phyloP scores from a whole-genome alignment of 2,888 invertebrate genomes.

The Pseudococcus longispinus region DNA sequence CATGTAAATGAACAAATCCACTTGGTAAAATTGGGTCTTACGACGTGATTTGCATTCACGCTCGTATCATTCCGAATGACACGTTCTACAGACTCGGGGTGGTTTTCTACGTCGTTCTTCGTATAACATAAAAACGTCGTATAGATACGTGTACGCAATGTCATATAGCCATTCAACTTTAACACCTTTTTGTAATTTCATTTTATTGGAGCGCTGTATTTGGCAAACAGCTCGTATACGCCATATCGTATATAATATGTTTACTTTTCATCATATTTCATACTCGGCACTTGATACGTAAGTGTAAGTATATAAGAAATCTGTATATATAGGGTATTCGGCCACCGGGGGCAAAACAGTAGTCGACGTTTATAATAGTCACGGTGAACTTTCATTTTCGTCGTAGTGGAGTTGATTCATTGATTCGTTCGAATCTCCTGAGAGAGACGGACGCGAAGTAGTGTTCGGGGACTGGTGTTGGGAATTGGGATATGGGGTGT shows the following conservation, averaged over 20 bases:
- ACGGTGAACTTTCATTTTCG: neutral
- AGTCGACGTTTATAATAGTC: neutral
- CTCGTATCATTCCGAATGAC: neutral
- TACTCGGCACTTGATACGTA: neutral
- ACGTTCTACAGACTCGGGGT: neutral
- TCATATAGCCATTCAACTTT: conserved; percentile 6
- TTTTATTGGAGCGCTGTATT: neutral
- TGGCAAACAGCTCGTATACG: neutral
- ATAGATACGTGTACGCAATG: neutral
- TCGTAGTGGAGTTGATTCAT: conserved; percentile 12
- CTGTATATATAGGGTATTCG: neutral
- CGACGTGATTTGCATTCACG: neutral
- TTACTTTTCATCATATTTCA: neutral
- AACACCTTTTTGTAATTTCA: conserved; percentile 19
- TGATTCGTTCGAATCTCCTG: neutral
- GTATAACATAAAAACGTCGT: too few species aligned
- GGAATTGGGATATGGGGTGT: neutral
- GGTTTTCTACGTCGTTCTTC: neutral
- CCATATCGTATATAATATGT: neutral
- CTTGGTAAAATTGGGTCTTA: neutral
- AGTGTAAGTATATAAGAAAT: neutral
- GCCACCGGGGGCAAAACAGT: neutral
- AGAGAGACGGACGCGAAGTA: neutral
- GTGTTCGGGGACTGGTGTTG: neutral
- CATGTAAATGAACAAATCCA: neutral